A percentile compares a stretch with the other conserved stretches of the same genome.
Conservation (phyloP, 2,113 vertebrate genomes). For the Thymallus thymallus region DNA sequence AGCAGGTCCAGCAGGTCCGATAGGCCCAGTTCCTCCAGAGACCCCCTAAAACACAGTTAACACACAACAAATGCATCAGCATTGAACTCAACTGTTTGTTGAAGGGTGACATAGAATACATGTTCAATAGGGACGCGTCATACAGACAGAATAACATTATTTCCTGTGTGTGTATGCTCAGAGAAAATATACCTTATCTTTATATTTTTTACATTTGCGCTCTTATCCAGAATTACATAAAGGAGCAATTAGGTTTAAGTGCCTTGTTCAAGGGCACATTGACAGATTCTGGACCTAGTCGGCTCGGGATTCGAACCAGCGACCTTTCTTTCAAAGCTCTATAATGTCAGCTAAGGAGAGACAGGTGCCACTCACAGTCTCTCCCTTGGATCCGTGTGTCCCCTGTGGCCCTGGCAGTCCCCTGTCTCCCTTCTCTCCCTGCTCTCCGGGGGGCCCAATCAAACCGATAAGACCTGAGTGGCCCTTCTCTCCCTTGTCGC, state of each 20-base stretch:
- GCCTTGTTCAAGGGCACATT: too few relatives aligned
- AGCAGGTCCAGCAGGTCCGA: constrained; percentile 86
- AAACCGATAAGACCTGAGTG: constrained; percentile 96
- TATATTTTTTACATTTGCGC: too few relatives aligned
- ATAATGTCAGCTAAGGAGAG: neutral
- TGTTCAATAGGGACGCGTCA: too few relatives aligned
- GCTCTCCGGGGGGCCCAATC: constrained; percentile 93
- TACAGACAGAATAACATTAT: too few relatives aligned
- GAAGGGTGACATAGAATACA: too few relatives aligned
- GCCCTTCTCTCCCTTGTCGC: constrained; percentile 96
- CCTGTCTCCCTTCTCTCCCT: constrained; percentile 95
- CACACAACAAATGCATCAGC: too few relatives aligned
- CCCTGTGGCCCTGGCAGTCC: constrained; percentile 92
- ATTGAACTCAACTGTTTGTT: too few relatives aligned
- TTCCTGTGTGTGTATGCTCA: too few relatives aligned
- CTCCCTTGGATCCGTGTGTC: constrained; percentile 86
- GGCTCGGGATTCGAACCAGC: too few relatives aligned
- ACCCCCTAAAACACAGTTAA: constrained; percentile 79
- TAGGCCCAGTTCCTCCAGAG: constrained; percentile 50
- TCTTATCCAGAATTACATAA: too few relatives aligned
- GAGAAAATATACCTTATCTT: neutral
- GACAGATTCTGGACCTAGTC: neutral
- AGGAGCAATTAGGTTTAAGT: too few relatives aligned
- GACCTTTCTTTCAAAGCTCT: neutral
- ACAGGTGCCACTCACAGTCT: constrained; percentile 75